Evolutionary conservation across 1,140 invertebrate species (phyloP), one percentile per base, ranked within the genome.

Genomic region (Cephus cinctus): DNA sequence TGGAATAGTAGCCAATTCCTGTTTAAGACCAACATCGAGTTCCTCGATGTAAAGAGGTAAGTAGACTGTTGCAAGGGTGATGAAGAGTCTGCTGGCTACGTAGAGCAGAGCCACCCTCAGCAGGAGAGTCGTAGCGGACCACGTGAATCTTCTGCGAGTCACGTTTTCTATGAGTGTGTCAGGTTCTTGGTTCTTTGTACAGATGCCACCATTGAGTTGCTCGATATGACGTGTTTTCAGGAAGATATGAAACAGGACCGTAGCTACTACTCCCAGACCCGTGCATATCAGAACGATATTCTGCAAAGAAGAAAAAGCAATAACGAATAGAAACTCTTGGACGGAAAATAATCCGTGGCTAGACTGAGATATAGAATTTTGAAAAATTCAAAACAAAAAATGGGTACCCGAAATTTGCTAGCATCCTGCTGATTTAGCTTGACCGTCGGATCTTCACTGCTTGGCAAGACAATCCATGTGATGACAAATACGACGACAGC

Each of bases 31-130:
- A n/a, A 73, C 56, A 20, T 67, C 61, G 5, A 62, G 58, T 71
- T 94, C 89, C 56, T 90, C 88, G 32, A 94, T 80, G 72, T 92
- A 96, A 52, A 94, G 75, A 3, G 92, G 90, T 35, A 94, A 83
- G 61, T 94, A 96, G 3, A 93, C 86, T 52, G 94, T 83, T 34
- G 88, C 88, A 22, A 94, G 69, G 51, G 92, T 93, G 52, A 90
- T 86, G 63, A 88, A 91, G 8, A 96, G 72, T 56, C 92, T 80
- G 14, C 90, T 88, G 12, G 86, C 86, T 56, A 94, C 92, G 63
- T 95, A 94, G 47, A 77, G 53, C 57, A 77, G 54, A 6, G 75
- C 73, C 1, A 76, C 73, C 18, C 67, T 58, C 0, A 71, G 12
- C 4, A 77, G 46, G 14, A 76, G 47, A 5, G 59, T 63, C 2